Conservation (phyloP, 2,113 vertebrate species). For the Stercorarius parasiticus region DNA sequence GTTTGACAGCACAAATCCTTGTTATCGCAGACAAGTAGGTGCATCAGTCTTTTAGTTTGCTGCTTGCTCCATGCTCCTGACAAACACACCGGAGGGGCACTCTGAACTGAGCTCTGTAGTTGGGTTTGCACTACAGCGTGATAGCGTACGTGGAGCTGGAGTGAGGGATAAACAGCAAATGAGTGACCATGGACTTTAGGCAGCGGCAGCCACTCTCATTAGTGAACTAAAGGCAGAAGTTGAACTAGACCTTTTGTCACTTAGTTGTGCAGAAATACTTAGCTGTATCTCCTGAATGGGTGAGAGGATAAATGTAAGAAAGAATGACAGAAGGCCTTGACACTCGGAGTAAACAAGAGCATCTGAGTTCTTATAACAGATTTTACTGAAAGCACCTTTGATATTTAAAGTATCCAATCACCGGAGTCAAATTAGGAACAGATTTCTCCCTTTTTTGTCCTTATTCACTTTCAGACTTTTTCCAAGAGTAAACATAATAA, state of each 20-base stretch:
- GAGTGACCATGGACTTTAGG: not conserved
- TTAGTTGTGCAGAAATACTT: not conserved
- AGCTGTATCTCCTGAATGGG: not conserved
- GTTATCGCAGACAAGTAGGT: not conserved
- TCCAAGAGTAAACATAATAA: not conserved
- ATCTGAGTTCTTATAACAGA: not conserved
- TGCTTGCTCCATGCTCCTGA: not conserved
- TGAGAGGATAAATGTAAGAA: not conserved
- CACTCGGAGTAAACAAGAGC: not conserved
- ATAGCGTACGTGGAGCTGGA: not conserved
- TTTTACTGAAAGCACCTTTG: not conserved
- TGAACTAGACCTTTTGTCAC: not conserved
- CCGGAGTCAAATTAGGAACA: not conserved
- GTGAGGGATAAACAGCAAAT: not conserved
- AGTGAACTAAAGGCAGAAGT: not conserved
- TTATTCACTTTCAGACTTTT: not conserved
- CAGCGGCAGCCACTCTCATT: rapidly evolving
- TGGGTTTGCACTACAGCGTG: not conserved
- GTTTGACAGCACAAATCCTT: not conserved
- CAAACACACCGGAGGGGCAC: not conserved
- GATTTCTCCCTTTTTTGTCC: not conserved
- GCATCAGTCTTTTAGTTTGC: not conserved
- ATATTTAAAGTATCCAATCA: not conserved
- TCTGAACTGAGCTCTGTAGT: not conserved
- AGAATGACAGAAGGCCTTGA: not conserved